These are phyloP conservation scores for Cactoblastis cactorum DNA, from an alignment of 2,888 invertebrate species.

Conservation along the genomic window DNA sequence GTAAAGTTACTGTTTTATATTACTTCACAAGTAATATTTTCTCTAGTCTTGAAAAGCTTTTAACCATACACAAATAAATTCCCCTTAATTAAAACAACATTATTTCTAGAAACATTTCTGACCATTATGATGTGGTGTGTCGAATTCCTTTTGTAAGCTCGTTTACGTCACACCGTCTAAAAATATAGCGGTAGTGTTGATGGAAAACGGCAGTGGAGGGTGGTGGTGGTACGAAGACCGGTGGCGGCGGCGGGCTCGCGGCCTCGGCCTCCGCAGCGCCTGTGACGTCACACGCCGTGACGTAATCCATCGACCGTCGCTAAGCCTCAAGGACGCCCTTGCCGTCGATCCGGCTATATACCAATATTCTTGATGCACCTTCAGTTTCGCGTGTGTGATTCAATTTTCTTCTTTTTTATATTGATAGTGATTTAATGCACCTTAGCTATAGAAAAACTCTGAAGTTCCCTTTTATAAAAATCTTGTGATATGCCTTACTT, in stretches of 20 bases:
- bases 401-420: too few species aligned
- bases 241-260: conserved; percentile 30
- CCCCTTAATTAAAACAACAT: neutral
- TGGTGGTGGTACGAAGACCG: conserved; percentile 24
- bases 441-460: too few species aligned
- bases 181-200: conserved; percentile 64
- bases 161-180: conserved; percentile 69
- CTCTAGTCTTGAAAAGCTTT: too few species aligned
- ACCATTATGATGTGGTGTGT: conserved; percentile 38
- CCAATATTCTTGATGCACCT: conserved; percentile 50
- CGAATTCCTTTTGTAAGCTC: conserved; percentile 45
- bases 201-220: conserved; percentile 42
- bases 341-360: conserved; percentile 47
- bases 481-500: too few species aligned
- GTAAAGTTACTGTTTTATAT: too few species aligned
- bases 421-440: too few species aligned
- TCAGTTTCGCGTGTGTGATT: conserved; percentile 29
- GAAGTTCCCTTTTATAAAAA: too few species aligned
- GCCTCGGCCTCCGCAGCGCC: conserved; percentile 57
- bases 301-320: conserved; percentile 73
- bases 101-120: conserved; percentile 33
- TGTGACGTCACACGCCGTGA: conserved; percentile 64
- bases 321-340: conserved; percentile 71
- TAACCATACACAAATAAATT: neutral
- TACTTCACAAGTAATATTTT: too few species aligned